phyloP scores from a whole-genome alignment of 1,140 invertebrate species.

The Laupala kohalensis region DNA sequence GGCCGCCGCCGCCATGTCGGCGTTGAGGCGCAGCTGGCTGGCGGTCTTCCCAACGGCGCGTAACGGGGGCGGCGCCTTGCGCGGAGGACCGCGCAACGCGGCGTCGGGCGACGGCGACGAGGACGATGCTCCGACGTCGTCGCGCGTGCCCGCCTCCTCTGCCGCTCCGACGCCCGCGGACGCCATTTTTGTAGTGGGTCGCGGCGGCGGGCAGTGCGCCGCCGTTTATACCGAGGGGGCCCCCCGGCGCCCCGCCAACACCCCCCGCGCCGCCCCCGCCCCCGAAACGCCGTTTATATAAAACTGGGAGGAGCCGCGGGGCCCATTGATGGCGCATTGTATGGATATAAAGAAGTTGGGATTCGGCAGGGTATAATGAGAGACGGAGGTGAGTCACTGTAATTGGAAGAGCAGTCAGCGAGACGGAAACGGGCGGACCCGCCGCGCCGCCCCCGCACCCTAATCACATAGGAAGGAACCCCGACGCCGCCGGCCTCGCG shows the following conservation, averaged over 20 bases:
- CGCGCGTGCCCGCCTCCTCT: neutral
- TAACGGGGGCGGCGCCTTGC: neutral
- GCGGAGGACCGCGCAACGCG: neutral
- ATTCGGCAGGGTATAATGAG: neutral
- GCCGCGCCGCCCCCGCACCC: too few relatives aligned
- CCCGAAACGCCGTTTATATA: neutral
- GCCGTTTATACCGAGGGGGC: neutral
- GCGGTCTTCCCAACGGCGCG: neutral
- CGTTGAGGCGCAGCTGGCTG: constrained; percentile 4
- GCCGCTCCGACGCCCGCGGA: neutral
- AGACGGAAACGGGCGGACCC: neutral
- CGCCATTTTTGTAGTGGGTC: neutral
- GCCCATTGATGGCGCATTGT: neutral
- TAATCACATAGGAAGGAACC: too few relatives aligned
- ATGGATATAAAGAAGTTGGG: neutral
- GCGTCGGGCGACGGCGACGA: neutral
- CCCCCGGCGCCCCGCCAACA: too few relatives aligned
- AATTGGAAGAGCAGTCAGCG: neutral
- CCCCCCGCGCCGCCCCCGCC: too few relatives aligned
- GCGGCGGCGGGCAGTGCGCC: neutral
- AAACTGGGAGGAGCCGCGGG: neutral
- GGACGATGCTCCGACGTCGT: neutral
- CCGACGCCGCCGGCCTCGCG: neutral
- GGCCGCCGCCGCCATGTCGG: too few relatives aligned
- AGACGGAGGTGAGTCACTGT: neutral